Evolutionary conservation across 2,113 vertebrate genomes (phyloP), one percentile per base, ranked within the genome.

Genomic region (Siphamia tubifer): DNA sequence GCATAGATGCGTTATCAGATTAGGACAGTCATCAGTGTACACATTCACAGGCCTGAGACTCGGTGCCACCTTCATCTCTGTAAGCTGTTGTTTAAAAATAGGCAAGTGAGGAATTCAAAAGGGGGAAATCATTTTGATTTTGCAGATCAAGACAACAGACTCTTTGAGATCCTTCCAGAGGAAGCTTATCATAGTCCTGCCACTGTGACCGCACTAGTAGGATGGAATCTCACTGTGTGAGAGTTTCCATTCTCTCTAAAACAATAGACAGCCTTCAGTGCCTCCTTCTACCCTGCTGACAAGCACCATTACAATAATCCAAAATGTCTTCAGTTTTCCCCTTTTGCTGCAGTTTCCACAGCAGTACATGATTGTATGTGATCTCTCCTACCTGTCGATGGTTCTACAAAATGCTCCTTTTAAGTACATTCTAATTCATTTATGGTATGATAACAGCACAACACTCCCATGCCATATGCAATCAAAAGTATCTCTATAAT

Each of bases 211-310:
- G 19, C 61, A 31, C 24, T 75, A 55, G 79, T 67, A 81, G 84
- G 77, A 78, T 73, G 84, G 82, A 84, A 88, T 87, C 66, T 74
- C 53, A 38, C 62, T 60, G 60, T 51, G 54, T 83, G 83, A 87
- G 78, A 80, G 64, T 70, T 86, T 74, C 67, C 72, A 73, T 86
- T 86, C 76, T 82, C 55, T 42, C 17, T 40, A 24, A 20, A 87
- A 90, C 85, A 88, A 89, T 83, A 68, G 83, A 78, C 21, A 61
- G 56, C 81, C 83, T 89, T 89, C 70, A 82, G 67, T 31, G 53
- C 38, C 81, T 68, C 72, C 58, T 68, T 44, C 48, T 43, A 36
- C 40, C 62, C 48, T 62, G 38, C 67, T 80, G 73, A 72, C 80
- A 67, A 10, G 43, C 43, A 64, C 38, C 1, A 0, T 21, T 13